Percentiles rank a stretch among this genome's conserved stretches.
phyloP scores from a whole-genome alignment of 2,797 vertebrate genomes.

The Aeoliscus strigatus region DNA sequence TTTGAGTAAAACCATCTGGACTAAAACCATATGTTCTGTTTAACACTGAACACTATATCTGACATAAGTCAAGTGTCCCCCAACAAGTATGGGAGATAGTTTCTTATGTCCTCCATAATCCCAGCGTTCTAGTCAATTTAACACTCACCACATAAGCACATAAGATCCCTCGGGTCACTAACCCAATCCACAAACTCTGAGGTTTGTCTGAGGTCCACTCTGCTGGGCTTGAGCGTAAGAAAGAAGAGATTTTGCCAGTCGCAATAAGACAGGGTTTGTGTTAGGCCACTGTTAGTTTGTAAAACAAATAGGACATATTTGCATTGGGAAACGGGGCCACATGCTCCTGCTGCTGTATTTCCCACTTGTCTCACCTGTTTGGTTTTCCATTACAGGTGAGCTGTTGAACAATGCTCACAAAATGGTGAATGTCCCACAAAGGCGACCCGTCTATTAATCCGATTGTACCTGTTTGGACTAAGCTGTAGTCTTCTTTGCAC shows the following conservation, averaged over 20 bases:
- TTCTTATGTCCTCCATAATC: conserved; percentile 7
- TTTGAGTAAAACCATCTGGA: too few relatives aligned
- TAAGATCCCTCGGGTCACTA: background rate
- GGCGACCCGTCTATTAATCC: too few relatives aligned
- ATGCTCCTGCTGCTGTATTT: conserved; percentile 22
- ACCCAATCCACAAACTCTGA: background rate
- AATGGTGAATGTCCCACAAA: background rate
- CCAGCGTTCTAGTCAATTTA: conserved; percentile 2
- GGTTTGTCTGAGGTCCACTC: background rate
- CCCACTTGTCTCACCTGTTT: conserved; percentile 37
- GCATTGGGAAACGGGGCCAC: conserved; percentile 25
- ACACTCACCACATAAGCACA: background rate
- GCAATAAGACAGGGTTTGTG: background rate
- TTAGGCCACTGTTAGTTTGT: conserved; percentile 31
- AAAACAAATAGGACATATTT: conserved; percentile 55
- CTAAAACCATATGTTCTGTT: too few relatives aligned
- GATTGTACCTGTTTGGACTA: too few relatives aligned
- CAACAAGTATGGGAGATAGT: background rate
- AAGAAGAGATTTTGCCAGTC: background rate
- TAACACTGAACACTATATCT: too few relatives aligned
- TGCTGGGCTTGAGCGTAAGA: conserved; percentile 5
- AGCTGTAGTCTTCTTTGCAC: too few relatives aligned
- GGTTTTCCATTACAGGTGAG: conserved; percentile 30
- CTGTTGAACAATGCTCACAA: background rate
- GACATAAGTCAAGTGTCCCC: background rate